Percentiles rank a stretch among this genome's conserved stretches.
These are phyloP conservation scores for Clepsis dumicolana DNA, from an alignment of 2,888 invertebrate species.

Conservation along the genomic window DNA sequence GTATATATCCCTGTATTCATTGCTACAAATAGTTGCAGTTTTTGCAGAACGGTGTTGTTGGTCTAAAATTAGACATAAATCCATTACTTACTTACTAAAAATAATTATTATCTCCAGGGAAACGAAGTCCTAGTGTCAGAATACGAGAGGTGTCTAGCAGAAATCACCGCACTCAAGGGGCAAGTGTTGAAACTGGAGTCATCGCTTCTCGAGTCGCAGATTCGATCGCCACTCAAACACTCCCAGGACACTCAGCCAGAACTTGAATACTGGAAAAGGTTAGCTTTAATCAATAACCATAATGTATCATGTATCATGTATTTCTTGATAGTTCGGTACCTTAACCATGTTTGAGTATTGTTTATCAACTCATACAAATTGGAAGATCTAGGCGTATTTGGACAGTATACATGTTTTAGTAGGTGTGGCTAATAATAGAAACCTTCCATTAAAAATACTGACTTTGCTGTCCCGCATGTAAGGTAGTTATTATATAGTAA, in stretches of 20 bases:
- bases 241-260: constrained; percentile 64
- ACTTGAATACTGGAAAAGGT: constrained; percentile 79
- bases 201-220: constrained; percentile 74
- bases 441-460: no score
- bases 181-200: constrained; percentile 81
- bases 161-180: constrained; percentile 83
- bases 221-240: constrained; percentile 62
- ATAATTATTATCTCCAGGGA: constrained; percentile 68
- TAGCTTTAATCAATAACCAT: constrained; percentile 9
- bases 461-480: not conserved
- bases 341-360: no score
- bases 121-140: constrained; percentile 83
- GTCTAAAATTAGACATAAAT: no score
- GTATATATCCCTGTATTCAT: no score
- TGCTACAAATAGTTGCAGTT: no score
- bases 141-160: constrained; percentile 83
- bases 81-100: not conserved
- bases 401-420: no score
- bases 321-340: no score
- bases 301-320: no score
- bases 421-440: no score
- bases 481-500: not conserved
- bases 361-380: not conserved
- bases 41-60: no score
- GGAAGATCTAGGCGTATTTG: no score